Evolutionary conservation across 2,113 vertebrate species (phyloP).

Genomic region (Thalassarche chlororhynchos): DNA sequence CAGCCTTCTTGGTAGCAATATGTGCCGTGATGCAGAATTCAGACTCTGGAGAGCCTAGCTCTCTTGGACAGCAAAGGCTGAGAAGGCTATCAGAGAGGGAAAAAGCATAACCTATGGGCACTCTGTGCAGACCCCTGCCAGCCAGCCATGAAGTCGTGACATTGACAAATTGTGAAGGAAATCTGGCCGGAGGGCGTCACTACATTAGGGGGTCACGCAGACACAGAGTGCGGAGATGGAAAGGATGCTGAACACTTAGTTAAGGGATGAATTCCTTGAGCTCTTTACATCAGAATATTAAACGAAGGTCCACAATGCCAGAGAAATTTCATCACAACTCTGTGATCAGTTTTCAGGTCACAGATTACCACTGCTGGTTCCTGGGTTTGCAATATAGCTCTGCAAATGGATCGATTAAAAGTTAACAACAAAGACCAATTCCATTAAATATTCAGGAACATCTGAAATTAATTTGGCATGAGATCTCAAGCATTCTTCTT

Average conservation of each 20-base stretch:
- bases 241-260: not conserved
- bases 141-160: not conserved
- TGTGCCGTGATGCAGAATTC: not conserved
- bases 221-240: not conserved
- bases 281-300: not conserved
- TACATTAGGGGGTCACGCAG: not conserved
- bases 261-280: not conserved
- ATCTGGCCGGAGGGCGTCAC: not conserved
- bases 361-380: conserved; percentile 47
- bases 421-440: conserved; percentile 23
- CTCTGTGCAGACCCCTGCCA: not conserved
- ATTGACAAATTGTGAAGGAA: not conserved
- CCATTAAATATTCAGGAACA: conserved; percentile 39
- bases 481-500: conserved; percentile 9
- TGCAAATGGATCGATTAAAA: conserved; percentile 31
- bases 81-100: not conserved
- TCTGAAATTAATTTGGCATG: conserved; percentile 60
- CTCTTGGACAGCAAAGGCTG: not conserved
- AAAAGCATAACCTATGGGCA: not conserved
- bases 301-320: conserved; percentile 41
- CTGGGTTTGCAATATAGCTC: conserved; percentile 32
- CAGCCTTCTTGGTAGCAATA: not conserved
- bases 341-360: conserved; percentile 50
- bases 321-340: conserved; percentile 44
- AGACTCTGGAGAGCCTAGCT: not conserved